Evolutionary conservation across 1,140 invertebrate genomes (phyloP), one percentile per base, ranked within the genome.

Genomic region (Eulimnadia texana): DNA sequence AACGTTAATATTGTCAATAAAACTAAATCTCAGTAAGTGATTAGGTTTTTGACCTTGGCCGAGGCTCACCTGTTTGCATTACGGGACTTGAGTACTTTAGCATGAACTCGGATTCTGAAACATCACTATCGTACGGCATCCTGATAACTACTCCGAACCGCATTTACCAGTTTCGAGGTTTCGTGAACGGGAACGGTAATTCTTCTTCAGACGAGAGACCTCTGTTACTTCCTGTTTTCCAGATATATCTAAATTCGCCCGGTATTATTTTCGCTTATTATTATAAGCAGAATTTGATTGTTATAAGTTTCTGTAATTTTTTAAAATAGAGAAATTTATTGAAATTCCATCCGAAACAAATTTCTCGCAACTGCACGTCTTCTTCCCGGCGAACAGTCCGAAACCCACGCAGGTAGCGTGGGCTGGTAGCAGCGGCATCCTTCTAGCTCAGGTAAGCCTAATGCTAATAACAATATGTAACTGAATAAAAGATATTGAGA

Each of bases 81-180:
- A 93, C 86, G 50, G 89, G 88, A 0, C 76, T 96, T 50, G 85
- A 91, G 69, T 89, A 91, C 71, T 82, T 88, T 67, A 81, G 82
- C 69, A 72, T 87, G 42, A 71, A 75, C 64, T 77, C 82, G 3
- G 80, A 80, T 64, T 77, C 80, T 0, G 81, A 83, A 58, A 84
- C 79, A 67, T 88, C 84, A 68, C 79, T 88, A 55, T 84, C 70
- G 52, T 77, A 75, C 67, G 74, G 73, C 57, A 70, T 96, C 47
- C 82, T 95, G 63, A 86, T 85, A 0, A 86, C 90, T 0, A 94
- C 91, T 22, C 78, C 85, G 1, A 84, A 83, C 58, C 78, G 84
- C 60, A 75, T 95, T 50, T 93, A 93, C 74, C 86, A 89, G 70
- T 95, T 93, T 70, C 80, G 86, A 64, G 91, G 90, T 20, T 74